phyloP scores from a whole-genome alignment of 2,797 vertebrate species.

The Champsocephalus esox region DNA sequence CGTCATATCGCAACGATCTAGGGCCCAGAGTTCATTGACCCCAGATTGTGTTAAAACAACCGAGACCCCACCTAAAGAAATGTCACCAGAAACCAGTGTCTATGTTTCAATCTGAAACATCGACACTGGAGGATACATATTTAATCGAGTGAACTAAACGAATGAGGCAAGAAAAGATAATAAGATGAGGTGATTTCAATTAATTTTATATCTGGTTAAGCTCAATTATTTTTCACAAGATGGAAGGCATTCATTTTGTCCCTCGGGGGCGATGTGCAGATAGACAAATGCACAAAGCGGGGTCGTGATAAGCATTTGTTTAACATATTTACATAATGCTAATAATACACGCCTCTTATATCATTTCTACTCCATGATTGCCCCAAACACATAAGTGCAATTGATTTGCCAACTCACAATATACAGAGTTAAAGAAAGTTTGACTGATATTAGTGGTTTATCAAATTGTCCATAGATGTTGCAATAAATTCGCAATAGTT shows the following conservation, averaged over 20 bases:
- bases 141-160: background rate
- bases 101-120: background rate
- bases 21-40: slow-evolving; percentile 45
- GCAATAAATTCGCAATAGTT: too few species aligned
- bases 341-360: too few species aligned
- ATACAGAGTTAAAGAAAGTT: too few species aligned
- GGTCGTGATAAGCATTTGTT: too few species aligned
- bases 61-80: slow-evolving; percentile 21
- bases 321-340: too few species aligned
- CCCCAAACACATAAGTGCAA: too few species aligned
- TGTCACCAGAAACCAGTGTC: slow-evolving; percentile 12
- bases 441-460: too few species aligned
- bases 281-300: background rate
- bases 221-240: background rate
- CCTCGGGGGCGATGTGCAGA: background rate
- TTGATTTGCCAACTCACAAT: too few species aligned
- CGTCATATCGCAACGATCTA: slow-evolving; percentile 44
- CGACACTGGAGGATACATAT: background rate
- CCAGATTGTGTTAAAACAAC: slow-evolving; percentile 45
- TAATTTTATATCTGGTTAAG: background rate
- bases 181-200: background rate
- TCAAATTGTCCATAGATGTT: too few species aligned
- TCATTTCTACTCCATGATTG: too few species aligned
- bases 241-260: background rate
- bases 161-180: background rate